phyloP scores from a whole-genome alignment of 1,140 invertebrate species.

The Pachypeltis micranthus region DNA sequence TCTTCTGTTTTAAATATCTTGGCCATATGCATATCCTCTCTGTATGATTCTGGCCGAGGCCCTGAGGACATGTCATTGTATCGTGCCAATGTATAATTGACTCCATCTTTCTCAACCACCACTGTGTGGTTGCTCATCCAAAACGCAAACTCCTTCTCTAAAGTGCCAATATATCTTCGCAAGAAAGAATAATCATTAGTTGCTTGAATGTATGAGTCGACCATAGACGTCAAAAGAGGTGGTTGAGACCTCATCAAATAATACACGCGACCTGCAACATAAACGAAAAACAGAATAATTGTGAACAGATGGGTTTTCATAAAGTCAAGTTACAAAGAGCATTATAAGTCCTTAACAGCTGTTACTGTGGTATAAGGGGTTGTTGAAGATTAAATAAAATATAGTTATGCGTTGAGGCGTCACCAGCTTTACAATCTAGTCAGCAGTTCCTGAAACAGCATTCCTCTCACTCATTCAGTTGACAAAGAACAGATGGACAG shows the following conservation, averaged over 20 bases:
- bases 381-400: no score
- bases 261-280: slow-evolving; percentile 65
- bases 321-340: no score
- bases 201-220: slow-evolving; percentile 45
- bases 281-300: no score
- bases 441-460: no score
- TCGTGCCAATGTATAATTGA: slow-evolving; percentile 49
- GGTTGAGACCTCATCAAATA: slow-evolving; percentile 74
- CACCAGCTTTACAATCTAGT: no score
- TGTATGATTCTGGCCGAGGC: slow-evolving; percentile 80
- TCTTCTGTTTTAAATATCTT: slow-evolving; percentile 38
- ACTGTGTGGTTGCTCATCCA: slow-evolving; percentile 64
- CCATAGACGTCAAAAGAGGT: slow-evolving; percentile 73
- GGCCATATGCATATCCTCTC: slow-evolving; percentile 44
- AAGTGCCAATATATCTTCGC: slow-evolving; percentile 47
- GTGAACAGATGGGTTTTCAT: no score
- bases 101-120: slow-evolving; percentile 46
- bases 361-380: no score
- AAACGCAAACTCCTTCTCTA: slow-evolving; percentile 73
- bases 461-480: no score
- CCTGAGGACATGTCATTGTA: slow-evolving; percentile 60
- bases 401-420: no score
- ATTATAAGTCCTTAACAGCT: no score
- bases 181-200: slow-evolving; percentile 61
- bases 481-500: no score